Conservation (phyloP, 2,888 invertebrate genomes). For the Chrysotoxum bicinctum region DNA sequence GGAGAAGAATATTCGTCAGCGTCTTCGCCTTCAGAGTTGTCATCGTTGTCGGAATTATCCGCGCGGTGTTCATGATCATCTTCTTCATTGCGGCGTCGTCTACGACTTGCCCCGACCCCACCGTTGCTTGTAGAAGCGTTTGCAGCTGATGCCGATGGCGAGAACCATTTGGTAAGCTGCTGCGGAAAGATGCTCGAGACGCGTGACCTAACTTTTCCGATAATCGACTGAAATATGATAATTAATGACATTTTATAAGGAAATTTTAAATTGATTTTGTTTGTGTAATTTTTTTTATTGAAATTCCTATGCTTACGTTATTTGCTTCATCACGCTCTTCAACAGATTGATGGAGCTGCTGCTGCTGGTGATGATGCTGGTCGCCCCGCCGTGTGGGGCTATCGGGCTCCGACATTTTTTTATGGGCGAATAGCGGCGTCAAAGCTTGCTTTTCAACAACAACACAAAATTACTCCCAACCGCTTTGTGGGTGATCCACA, state of each 20-base stretch:
- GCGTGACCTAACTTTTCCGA: constrained; percentile 79
- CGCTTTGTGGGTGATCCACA: constrained; percentile 8
- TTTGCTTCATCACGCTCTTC: constrained; percentile 69
- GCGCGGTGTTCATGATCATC: constrained; percentile 74
- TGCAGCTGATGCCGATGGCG: constrained; percentile 75
- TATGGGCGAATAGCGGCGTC: constrained; percentile 34
- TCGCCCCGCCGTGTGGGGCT: constrained; percentile 72
- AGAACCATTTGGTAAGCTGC: constrained; percentile 80
- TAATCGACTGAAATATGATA: constrained; percentile 78
- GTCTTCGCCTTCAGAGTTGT: constrained; percentile 76
- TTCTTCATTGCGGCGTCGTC: constrained; percentile 77
- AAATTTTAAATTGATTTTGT: constrained; percentile 1
- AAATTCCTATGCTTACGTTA: constrained; percentile 62
- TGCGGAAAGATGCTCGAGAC: constrained; percentile 80
- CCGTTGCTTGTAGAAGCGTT: constrained; percentile 72
- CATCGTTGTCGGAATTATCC: constrained; percentile 74
- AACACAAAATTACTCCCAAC: constrained; percentile 13
- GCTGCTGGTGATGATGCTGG: constrained; percentile 62
- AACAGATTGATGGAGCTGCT: constrained; percentile 64
- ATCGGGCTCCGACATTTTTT: constrained; percentile 61
- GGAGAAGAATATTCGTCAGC: constrained; percentile 56
- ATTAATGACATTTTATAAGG: constrained; percentile 31
- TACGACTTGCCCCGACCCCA: constrained; percentile 73
- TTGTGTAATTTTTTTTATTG: neutral
- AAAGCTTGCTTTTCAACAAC: constrained; percentile 6